phyloP scores from a whole-genome alignment of 2,888 invertebrate genomes.

The Drosophila algonquin region DNA sequence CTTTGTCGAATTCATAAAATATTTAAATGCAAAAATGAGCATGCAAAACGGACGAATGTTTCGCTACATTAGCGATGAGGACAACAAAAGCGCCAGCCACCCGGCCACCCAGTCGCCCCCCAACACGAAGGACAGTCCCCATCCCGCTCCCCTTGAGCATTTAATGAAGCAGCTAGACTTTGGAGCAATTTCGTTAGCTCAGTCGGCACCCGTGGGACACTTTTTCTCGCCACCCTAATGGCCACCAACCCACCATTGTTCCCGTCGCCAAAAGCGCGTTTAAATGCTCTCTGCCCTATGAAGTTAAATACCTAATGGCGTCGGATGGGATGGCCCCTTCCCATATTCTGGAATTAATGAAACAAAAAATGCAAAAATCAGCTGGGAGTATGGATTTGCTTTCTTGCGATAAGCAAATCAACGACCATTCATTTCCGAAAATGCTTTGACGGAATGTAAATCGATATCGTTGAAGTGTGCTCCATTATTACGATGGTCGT shows the following conservation, averaged over 20 bases:
- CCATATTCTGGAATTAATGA: background rate
- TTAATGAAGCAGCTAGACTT: constrained; percentile 48
- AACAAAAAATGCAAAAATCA: background rate
- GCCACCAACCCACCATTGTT: constrained; percentile 12
- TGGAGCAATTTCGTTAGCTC: constrained; percentile 55
- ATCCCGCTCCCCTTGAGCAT: constrained; percentile 5
- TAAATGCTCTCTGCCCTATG: constrained; percentile 31
- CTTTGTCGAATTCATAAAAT: constrained; percentile 69
- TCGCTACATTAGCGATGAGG: constrained; percentile 31
- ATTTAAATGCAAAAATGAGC: constrained; percentile 63
- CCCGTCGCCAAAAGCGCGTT: constrained; percentile 29
- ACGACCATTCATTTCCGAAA: background rate
- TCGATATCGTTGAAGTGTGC: background rate
- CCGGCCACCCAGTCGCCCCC: no score
- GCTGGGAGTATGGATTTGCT: background rate
- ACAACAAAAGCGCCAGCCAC: constrained; percentile 8
- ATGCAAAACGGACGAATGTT: constrained; percentile 44
- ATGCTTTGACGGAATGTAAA: background rate
- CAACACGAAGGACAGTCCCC: background rate
- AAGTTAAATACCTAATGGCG: constrained; percentile 4
- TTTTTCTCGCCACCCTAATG: constrained; percentile 25
- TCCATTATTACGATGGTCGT: no score
- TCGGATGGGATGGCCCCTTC: background rate
- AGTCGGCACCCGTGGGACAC: constrained; percentile 32
- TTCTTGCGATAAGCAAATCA: background rate